Evolutionary conservation across 2,797 vertebrate species (phyloP), one percentile per base, ranked within the genome.

Genomic region (Diplodus puntazzo): DNA sequence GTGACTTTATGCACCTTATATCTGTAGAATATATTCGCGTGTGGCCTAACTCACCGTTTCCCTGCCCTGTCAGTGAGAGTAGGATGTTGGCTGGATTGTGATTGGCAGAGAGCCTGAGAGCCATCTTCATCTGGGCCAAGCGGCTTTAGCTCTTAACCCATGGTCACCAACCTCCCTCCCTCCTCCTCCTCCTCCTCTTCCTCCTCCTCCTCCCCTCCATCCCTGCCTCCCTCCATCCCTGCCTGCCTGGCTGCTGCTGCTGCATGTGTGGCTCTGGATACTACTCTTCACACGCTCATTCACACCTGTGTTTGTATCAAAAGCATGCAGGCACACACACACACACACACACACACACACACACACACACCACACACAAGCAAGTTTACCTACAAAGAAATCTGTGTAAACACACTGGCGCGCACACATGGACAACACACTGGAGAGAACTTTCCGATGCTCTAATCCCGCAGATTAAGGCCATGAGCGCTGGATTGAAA

Each of bases 401-500:
- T 17, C 45, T 42, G 25, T 42, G 21, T 42, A 67, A 79, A 67
- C 20, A 55, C 30, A 66, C 12, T n/a, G n/a, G n/a, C 5, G 2
- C 14, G 64, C 25, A 69, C 3, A 46, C 8, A 71, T 30, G 59
- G 48, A 65, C 74, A 76, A 75, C 66, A 77, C 59, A 69, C 46
- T 4, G 25, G 20, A 80, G 70, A 70, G 73, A 90, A 89, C 59
- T 88, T 88, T 86, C 43, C 46, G 69, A 73, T 84, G 82, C 73
- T 60, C 57, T 95, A 94, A 95, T 95, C 94, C 86, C 80, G 77
- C 87, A 94, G 94, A 95, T 95, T 95, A 95, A 94, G 92, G 92
- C 86, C 94, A 94, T 76, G 79, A 88, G 78, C 34, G 62, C 85
- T 82, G 77, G 80, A 76, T 73, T 88, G 68, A 89, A 92, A 91